phyloP scores from a whole-genome alignment of 2,113 vertebrate genomes.

The Oreochromis aureus region DNA sequence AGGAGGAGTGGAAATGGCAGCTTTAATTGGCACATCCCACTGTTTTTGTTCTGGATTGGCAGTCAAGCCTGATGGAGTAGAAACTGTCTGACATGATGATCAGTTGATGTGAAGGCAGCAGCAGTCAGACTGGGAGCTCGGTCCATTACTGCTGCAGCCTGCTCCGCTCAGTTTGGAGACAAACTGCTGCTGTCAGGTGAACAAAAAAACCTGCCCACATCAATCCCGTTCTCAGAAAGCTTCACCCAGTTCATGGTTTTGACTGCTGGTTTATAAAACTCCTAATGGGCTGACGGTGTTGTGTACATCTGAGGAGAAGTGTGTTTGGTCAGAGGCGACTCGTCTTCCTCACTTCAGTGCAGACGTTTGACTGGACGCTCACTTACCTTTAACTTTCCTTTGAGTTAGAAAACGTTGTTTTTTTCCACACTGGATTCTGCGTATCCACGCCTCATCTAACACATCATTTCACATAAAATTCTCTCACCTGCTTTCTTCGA shows the following conservation, averaged over 20 bases:
- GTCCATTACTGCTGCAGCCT: constrained; percentile 6
- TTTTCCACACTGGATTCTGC: not conserved
- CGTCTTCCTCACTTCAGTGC: not conserved
- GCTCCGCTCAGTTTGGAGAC: not conserved
- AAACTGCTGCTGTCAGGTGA: constrained; percentile 29
- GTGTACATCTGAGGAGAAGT: not conserved
- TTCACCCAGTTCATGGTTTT: not conserved
- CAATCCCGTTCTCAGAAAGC: not conserved
- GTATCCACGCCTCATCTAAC: not conserved
- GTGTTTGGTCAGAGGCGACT: not conserved
- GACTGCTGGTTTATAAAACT: not conserved
- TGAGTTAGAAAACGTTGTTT: not conserved
- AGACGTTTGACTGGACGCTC: not conserved
- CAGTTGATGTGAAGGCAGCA: not conserved
- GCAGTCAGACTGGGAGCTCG: not conserved
- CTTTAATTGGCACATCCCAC: constrained; percentile 38
- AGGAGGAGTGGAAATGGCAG: not conserved
- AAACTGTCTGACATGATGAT: constrained; percentile 3
- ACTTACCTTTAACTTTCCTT: not conserved
- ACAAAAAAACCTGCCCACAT: not conserved
- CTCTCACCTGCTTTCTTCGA: not conserved
- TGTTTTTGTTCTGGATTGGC: constrained; percentile 25
- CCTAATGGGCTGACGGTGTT: not conserved
- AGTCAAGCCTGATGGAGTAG: constrained; percentile 8
- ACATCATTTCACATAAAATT: not conserved